Conservation (phyloP, 1,140 invertebrate genomes). For the Solen grandis region DNA sequence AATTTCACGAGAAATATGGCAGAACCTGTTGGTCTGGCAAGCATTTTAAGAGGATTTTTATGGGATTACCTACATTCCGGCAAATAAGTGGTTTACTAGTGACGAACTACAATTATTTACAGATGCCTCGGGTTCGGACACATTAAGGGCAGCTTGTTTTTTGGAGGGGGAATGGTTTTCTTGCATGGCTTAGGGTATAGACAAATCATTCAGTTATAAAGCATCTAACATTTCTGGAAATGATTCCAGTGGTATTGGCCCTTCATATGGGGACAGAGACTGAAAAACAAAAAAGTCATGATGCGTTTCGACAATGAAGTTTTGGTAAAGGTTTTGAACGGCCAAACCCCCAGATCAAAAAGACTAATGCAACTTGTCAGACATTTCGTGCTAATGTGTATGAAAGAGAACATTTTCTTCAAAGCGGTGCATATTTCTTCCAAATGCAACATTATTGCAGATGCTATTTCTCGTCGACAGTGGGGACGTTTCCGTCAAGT, state of each 20-base stretch:
- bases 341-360: constrained; percentile 9
- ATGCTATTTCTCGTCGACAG: constrained; percentile 8
- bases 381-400: no score
- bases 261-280: not conserved
- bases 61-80: not conserved
- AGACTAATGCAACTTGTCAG: not conserved
- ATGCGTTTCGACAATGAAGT: not conserved
- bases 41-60: constrained; percentile 9
- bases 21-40: not conserved
- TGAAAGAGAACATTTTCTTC: no score
- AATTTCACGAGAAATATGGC: constrained; percentile 13
- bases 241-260: constrained; percentile 4
- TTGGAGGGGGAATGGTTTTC: constrained; percentile 12
- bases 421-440: no score
- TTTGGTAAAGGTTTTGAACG: no score
- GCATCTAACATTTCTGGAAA: no score
- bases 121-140: not conserved
- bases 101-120: no score
- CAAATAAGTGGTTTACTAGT: not conserved
- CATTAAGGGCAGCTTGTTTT: constrained; percentile 4
- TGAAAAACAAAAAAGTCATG: not conserved
- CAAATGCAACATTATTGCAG: no score
- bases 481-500: not conserved
- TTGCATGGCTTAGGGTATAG: not conserved
- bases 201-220: not conserved